Evolutionary conservation across 2,797 vertebrate genomes (phyloP).

Genomic region (Poecilia wingei): DNA sequence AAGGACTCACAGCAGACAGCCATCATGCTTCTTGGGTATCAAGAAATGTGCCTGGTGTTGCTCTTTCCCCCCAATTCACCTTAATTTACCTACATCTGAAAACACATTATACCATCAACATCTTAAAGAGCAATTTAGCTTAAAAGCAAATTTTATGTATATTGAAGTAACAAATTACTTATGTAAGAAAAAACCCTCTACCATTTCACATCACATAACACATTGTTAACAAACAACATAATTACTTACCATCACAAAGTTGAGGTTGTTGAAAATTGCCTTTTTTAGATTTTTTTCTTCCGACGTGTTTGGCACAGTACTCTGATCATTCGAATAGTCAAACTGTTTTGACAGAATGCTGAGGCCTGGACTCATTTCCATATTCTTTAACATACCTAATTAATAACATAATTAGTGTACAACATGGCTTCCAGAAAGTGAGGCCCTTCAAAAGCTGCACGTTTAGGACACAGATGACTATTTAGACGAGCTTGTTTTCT

Average conservation of each 20-base stretch:
- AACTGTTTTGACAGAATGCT: conserved; percentile 38
- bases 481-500: conserved; percentile 45
- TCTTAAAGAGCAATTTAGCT: no score
- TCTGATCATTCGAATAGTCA: conserved; percentile 47
- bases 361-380: conserved; percentile 39
- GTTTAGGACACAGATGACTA: conserved; percentile 16
- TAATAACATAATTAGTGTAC: conserved; percentile 60
- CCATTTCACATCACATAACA: conserved; percentile 1
- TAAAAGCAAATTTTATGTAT: not conserved
- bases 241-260: conserved; percentile 13
- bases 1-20: not conserved
- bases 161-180: not conserved
- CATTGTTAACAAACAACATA: not conserved
- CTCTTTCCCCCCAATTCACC: not conserved
- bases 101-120: not conserved
- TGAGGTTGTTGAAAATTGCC: conserved; percentile 14
- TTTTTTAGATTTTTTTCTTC: conserved; percentile 19
- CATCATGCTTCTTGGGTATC: not conserved
- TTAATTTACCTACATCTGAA: not conserved
- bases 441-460: conserved; percentile 31
- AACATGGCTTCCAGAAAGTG: conserved; percentile 24
- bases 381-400: conserved; percentile 59
- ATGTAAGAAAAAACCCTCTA: not conserved
- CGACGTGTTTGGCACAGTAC: conserved; percentile 15
- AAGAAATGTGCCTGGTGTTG: not conserved